Evolutionary conservation across 2,888 invertebrate genomes (phyloP), one percentile per base, ranked within the genome.

Genomic region (Gymnoscelis rufifasciata): DNA sequence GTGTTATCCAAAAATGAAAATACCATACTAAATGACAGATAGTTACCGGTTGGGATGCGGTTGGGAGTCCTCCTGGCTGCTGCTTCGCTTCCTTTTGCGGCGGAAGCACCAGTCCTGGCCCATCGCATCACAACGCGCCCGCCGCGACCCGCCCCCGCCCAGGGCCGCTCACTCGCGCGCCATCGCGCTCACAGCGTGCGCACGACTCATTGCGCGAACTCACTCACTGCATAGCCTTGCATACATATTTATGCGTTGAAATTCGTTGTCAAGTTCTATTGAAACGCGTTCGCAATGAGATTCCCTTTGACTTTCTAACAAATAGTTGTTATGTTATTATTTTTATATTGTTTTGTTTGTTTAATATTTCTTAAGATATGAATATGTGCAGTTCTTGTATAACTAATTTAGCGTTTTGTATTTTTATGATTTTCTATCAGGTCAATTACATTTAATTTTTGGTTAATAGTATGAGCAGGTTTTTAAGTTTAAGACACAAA

Each of bases 81-180:
- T 91, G 74, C 90, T 91, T 68, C 92, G 90, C 84, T 92, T 93
- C 79, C 92, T 88, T 74, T 92, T 92, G 79, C 92, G 91, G 65
- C 91, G 89, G 79, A 92, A 91, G 88, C 93, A 93, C 92, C 92
- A 92, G 83, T 92, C 92, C 83, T 93, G 93, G 75, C 93, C 93
- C 93, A 93, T 92, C 76, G 81, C 88, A 82, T 86, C 87, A 83
- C 87, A 87, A 77, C 87, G 83, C 78, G 82, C 81, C 76, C 83
- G 81, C 82, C 87, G 82, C 76, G 87, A 87, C 68, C 87, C 82
- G 69, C 87, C 83, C 71, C 86, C 87, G 76, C 87, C 87, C 87
- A 87, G 86, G 73, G 78, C 84, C 77, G 74, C 69, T 78, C 78
- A 79, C 74, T 67, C 72, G 47, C 54, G 54, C 56, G 54, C 64